phyloP scores from a whole-genome alignment of 2,113 vertebrate genomes.

The Burhinus bistriatus region DNA sequence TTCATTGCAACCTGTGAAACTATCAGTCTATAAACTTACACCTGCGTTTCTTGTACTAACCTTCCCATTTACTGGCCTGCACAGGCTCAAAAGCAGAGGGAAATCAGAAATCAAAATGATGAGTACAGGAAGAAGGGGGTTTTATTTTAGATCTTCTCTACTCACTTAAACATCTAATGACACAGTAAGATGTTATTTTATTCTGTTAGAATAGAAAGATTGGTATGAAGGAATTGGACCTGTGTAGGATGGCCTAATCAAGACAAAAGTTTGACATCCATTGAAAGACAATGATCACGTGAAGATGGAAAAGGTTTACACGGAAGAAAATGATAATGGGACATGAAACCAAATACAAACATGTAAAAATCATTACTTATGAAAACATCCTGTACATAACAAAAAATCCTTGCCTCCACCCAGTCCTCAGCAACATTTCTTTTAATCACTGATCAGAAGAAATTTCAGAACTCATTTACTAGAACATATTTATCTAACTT shows the following conservation, averaged over 20 bases:
- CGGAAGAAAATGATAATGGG: not conserved
- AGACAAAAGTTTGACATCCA: not conserved
- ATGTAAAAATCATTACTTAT: not conserved
- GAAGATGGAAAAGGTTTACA: not conserved
- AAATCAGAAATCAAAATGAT: not conserved
- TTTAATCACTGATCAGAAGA: not conserved
- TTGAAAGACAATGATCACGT: not conserved
- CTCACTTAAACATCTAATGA: not conserved
- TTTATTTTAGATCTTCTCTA: not conserved
- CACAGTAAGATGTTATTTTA: not conserved
- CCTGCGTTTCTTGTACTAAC: not conserved
- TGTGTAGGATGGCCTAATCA: not conserved
- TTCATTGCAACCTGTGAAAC: not conserved
- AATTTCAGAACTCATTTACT: not conserved
- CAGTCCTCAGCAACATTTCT: not conserved
- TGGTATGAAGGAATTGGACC: not conserved
- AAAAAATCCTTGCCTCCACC: not conserved
- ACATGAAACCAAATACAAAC: not conserved
- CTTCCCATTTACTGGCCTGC: not conserved
- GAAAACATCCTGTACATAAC: not conserved
- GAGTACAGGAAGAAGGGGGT: not conserved
- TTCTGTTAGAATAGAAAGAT: not conserved
- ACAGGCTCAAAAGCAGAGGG: not conserved
- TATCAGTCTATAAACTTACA: not conserved
- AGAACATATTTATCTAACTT: conserved; percentile 21